These are phyloP conservation scores for Notospermus geniculatus DNA, from an alignment of 1,140 invertebrate genomes.

Conservation along the genomic window DNA sequence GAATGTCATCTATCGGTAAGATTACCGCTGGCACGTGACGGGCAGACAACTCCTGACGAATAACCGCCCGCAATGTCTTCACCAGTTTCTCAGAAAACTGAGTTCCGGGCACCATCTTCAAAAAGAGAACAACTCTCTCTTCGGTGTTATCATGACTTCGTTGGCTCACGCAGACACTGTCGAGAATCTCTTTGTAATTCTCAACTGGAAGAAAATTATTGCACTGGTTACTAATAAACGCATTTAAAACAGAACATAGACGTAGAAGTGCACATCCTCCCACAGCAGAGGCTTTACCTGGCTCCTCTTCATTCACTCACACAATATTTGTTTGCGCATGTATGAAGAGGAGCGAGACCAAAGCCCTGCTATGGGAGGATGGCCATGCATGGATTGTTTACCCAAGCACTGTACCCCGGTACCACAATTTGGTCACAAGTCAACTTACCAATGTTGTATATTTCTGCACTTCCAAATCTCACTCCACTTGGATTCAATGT, in stretches of 20 bases:
- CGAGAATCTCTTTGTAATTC: constrained; percentile 57
- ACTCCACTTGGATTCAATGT: constrained; percentile 67
- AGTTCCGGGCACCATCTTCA: constrained; percentile 57
- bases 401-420: too few relatives aligned
- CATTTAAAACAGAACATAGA: too few relatives aligned
- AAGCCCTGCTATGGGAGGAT: too few relatives aligned
- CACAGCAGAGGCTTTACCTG: too few relatives aligned
- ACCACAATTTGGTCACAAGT: too few relatives aligned
- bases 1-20: constrained; percentile 59
- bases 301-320: background rate
- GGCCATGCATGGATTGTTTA: too few relatives aligned
- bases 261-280: too few relatives aligned
- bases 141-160: constrained; percentile 52
- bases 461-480: constrained; percentile 65
- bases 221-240: background rate
- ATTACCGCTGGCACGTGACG: constrained; percentile 61
- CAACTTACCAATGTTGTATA: constrained; percentile 62
- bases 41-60: constrained; percentile 57
- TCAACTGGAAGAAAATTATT: constrained; percentile 52
- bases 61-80: constrained; percentile 49
- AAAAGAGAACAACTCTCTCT: constrained; percentile 61
- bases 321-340: too few relatives aligned
- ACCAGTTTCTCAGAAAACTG: constrained; percentile 53
- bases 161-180: constrained; percentile 62
- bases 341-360: background rate